Conservation (phyloP, 2,888 invertebrate species). For the Patella pellucida region DNA sequence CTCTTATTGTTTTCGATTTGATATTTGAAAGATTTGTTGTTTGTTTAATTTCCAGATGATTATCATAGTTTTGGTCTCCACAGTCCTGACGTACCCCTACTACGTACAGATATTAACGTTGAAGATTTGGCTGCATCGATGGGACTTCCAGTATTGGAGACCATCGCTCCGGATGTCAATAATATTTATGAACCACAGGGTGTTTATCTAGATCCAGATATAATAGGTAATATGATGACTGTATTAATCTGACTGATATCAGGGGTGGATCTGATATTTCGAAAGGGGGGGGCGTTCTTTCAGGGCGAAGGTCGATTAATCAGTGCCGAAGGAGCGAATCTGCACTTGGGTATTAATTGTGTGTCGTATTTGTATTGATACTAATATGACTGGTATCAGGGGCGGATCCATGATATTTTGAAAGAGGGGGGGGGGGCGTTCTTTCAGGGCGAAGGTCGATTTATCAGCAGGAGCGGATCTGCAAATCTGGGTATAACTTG, state of each 20-base stretch:
- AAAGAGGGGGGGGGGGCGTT: too few relatives aligned
- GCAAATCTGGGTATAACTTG: too few relatives aligned
- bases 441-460: too few relatives aligned
- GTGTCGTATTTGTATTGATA: too few relatives aligned
- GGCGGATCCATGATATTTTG: too few relatives aligned
- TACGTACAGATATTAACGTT: slow-evolving; percentile 38
- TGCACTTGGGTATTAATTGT: too few relatives aligned
- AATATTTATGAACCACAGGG: slow-evolving; percentile 62
- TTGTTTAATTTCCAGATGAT: background rate
- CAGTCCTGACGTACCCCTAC: slow-evolving; percentile 80
- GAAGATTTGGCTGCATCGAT: slow-evolving; percentile 1
- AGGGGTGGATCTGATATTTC: too few relatives aligned
- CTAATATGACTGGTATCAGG: too few relatives aligned
- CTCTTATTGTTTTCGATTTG: background rate
- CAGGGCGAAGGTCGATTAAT: too few relatives aligned
- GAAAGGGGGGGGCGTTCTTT: too few relatives aligned
- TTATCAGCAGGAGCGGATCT: too few relatives aligned
- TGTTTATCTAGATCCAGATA: slow-evolving; percentile 84
- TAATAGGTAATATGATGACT: slow-evolving; percentile 76
- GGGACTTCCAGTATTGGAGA: background rate
- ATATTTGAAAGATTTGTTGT: background rate
- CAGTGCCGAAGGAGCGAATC: too few relatives aligned
- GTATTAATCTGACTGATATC: background rate
- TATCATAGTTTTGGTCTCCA: slow-evolving; percentile 84
- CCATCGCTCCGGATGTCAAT: background rate